Conservation (phyloP, 1,140 invertebrate genomes). For the Littorina saxatilis region DNA sequence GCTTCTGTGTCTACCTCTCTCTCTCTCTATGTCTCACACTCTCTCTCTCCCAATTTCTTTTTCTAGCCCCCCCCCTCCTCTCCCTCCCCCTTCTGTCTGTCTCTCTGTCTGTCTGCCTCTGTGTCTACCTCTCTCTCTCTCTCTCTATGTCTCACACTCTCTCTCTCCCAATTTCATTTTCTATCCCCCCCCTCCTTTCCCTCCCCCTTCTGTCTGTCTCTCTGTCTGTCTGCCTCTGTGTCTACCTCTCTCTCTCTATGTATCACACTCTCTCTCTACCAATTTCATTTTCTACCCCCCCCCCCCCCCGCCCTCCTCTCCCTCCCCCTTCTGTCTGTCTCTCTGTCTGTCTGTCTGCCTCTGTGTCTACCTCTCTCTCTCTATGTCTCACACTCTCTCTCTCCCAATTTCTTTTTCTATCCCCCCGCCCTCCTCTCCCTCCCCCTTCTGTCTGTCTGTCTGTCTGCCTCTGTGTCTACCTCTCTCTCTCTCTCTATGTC, state of each 20-base stretch:
- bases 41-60: not conserved
- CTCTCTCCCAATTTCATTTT: not conserved
- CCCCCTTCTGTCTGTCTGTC: too few species aligned
- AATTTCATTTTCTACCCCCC: not conserved
- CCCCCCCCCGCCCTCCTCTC: not conserved
- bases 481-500: not conserved
- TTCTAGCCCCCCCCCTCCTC: not conserved
- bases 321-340: not conserved
- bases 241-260: constrained; percentile 1
- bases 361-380: too few species aligned
- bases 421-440: too few species aligned
- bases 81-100: too few species aligned
- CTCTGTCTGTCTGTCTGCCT: not conserved
- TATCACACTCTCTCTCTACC: not conserved
- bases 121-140: not conserved
- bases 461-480: not conserved
- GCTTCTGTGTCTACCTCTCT: too few species aligned
- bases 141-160: not conserved
- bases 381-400: not conserved
- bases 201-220: not conserved
- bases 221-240: not conserved
- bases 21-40: not conserved
- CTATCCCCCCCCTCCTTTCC: not conserved
- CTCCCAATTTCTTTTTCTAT: too few species aligned
- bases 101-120: too few species aligned